These are phyloP conservation scores for Nycticorax nycticorax DNA, from an alignment of 2,113 vertebrate genomes.

Conservation along the genomic window DNA sequence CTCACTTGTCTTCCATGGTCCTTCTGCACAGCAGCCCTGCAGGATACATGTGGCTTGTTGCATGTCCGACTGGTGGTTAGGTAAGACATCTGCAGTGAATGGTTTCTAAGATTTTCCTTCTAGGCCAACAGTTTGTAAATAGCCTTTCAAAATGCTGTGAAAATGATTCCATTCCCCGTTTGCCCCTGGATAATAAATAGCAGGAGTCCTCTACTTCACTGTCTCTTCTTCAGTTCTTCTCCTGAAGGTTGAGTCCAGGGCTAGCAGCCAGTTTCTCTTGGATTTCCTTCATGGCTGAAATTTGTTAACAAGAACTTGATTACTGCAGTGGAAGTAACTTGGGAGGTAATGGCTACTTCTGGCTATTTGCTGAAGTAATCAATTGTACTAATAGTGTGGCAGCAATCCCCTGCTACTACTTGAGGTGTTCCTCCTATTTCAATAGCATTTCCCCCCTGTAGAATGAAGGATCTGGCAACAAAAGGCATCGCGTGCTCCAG, in stretches of 20 bases:
- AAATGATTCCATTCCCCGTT: neutral
- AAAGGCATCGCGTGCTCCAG: neutral
- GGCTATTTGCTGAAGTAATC: constrained; percentile 26
- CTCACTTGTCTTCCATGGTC: neutral
- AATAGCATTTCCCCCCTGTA: neutral
- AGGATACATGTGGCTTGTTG: neutral
- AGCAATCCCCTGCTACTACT: neutral
- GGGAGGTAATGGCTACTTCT: constrained; percentile 35
- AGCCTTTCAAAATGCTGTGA: neutral
- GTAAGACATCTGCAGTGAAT: neutral
- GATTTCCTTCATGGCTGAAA: constrained; percentile 1
- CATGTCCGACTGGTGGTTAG: neutral
- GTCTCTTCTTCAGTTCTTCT: neutral
- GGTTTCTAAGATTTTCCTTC: constrained; percentile 20
- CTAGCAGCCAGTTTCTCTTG: neutral
- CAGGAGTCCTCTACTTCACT: neutral
- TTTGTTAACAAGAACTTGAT: constrained; percentile 23
- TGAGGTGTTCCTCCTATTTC: neutral
- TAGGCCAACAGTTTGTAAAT: neutral
- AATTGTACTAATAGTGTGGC: neutral
- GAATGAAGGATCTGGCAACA: neutral
- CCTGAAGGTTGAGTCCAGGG: neutral
- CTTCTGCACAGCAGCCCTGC: neutral
- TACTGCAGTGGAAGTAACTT: constrained; percentile 15
- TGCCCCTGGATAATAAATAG: neutral